Evolutionary conservation across 2,888 invertebrate genomes (phyloP).

Genomic region (Notocelia uddmanniana): DNA sequence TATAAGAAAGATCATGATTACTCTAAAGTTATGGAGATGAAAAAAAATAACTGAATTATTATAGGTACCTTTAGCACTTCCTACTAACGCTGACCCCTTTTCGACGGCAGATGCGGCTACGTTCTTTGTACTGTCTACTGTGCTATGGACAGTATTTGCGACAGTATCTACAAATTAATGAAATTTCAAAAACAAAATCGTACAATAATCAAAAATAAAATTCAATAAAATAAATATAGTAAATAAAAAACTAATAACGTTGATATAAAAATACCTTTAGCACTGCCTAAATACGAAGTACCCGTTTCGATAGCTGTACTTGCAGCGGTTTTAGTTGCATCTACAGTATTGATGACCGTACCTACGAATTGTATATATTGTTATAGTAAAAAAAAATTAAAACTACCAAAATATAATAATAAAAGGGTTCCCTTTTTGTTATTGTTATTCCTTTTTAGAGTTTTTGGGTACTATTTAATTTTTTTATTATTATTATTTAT

Average conservation of each 20-base stretch:
- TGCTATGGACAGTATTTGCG: constrained; percentile 56
- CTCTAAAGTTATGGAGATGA: background rate
- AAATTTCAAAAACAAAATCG: constrained; percentile 7
- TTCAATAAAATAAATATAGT: constrained; percentile 1
- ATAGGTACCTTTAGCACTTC: constrained; percentile 61
- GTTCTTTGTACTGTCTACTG: constrained; percentile 65
- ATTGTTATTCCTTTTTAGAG: too few species aligned
- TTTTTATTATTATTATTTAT: too few species aligned
- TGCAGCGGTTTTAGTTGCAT: constrained; percentile 67
- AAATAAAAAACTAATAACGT: background rate
- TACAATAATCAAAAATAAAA: background rate
- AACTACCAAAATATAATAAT: background rate
- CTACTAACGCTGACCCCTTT: constrained; percentile 57
- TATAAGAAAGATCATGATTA: constrained; percentile 22
- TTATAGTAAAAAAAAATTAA: background rate
- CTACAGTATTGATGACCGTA: constrained; percentile 64
- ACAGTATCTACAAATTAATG: constrained; percentile 59
- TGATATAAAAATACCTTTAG: constrained; percentile 58
- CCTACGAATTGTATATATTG: constrained; percentile 56
- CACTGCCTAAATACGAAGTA: constrained; percentile 56
- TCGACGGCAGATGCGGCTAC: constrained; percentile 60
- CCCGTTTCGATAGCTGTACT: constrained; percentile 65
- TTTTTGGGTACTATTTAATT: too few species aligned
- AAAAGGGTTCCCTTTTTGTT: too few species aligned
- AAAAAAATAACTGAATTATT: constrained; percentile 6